Evolutionary conservation across 2,113 vertebrate species (phyloP).

Genomic region (Anser cygnoides): DNA sequence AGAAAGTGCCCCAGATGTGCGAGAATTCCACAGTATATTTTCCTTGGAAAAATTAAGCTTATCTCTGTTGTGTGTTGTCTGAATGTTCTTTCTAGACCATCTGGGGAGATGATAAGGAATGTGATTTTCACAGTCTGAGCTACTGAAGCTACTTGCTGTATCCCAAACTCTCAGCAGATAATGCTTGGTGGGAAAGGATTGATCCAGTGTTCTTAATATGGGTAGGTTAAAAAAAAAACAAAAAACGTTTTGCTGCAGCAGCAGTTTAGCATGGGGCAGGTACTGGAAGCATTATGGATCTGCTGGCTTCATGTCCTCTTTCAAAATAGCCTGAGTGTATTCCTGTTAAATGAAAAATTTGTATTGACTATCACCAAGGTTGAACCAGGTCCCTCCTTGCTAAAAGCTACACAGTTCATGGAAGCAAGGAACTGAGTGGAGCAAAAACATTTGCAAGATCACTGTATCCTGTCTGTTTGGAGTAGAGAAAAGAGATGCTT

Average conservation of each 20-base stretch:
- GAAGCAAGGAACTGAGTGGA: neutral
- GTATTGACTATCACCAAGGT: neutral
- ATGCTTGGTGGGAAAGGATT: neutral
- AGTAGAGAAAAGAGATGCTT: neutral
- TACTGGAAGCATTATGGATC: neutral
- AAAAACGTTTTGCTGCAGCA: neutral
- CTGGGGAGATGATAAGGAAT: constrained; percentile 68
- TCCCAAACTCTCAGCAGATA: constrained; percentile 49
- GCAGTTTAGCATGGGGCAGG: neutral
- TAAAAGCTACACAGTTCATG: neutral
- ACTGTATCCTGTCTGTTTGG: neutral
- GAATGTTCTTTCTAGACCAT: constrained; percentile 66
- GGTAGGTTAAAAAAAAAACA: constrained; percentile 21
- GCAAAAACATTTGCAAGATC: neutral
- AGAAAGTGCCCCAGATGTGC: constrained; percentile 58
- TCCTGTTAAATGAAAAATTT: neutral
- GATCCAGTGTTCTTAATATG: neutral
- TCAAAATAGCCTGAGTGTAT: neutral
- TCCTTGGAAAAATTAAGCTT: constrained; percentile 71
- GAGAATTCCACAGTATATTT: constrained; percentile 68
- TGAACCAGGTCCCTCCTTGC: neutral
- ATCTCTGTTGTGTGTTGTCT: constrained; percentile 62
- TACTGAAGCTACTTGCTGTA: constrained; percentile 59
- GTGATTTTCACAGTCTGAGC: constrained; percentile 65
- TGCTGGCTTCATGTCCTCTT: neutral